Evolutionary conservation across 1,140 invertebrate species (phyloP), one percentile per base, ranked within the genome.

Genomic region (Drosophila sucinea): DNA sequence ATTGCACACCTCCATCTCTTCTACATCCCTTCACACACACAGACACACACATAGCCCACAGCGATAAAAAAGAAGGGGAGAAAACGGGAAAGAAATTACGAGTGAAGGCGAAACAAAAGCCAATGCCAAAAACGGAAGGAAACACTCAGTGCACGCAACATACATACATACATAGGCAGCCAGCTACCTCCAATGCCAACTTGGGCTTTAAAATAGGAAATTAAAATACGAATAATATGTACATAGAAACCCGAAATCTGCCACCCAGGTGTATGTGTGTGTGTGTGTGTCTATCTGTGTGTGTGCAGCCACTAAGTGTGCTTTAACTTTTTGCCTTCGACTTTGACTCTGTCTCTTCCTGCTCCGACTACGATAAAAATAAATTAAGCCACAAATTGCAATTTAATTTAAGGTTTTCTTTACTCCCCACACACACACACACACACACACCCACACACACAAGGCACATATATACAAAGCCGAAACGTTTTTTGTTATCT

Each of bases 331-430:
- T 77, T 65, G 62, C 60, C 55, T 71, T 47, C 41, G 60, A 33
- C 57, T 35, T 62, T 73, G 66, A 54, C 60, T 32, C 55, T 66
- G 63, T 64, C 68, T 73, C 8, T 11, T 67, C 29, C 54, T 51
- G 30, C 25, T 32, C 10, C 30, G 67, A 55, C 63, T 69, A 79
- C 83, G 76, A 87, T 87, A 87, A 87, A 90, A 90, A 90, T 90
- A 90, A 90, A 90, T 90, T 90, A 90, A 90, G 87, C 87, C 87
- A 90, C 87, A 90, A 90, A 90, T 90, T 89, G 87, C 87, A 90
- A 90, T 90, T 90, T 90, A 90, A 90, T 90, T 90, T 90, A 90
- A 90, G 84, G 84, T 87, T 87, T 87, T 77, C 77, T 76, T 87
- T 83, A 72, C 74, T 74, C 73, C 60, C 25, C 74, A 40, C 69